phyloP scores from a whole-genome alignment of 2,113 vertebrate genomes.

The Oreochromis spilurus region DNA sequence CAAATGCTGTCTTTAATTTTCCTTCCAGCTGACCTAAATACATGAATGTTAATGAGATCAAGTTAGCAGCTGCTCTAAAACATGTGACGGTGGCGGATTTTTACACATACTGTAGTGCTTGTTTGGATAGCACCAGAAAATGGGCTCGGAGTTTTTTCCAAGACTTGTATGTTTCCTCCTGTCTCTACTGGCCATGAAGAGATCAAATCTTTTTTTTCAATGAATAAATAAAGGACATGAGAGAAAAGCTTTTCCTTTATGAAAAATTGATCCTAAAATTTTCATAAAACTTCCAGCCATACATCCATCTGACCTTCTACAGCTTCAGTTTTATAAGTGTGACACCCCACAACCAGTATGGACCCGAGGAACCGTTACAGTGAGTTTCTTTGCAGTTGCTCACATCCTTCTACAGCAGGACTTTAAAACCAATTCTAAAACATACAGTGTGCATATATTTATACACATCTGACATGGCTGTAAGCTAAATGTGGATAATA shows the following conservation, averaged over 20 bases:
- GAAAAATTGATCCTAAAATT: neutral
- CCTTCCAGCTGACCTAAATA: slow-evolving; percentile 10
- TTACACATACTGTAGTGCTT: neutral
- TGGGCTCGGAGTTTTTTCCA: neutral
- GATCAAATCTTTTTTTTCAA: neutral
- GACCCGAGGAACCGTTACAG: neutral
- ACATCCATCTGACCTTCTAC: neutral
- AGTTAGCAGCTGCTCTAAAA: slow-evolving; percentile 11
- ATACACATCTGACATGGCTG: neutral
- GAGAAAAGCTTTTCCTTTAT: neutral
- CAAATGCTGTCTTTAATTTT: neutral
- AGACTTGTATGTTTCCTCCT: neutral
- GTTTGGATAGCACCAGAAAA: neutral
- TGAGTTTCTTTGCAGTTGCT: neutral
- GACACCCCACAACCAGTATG: neutral
- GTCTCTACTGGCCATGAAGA: neutral
- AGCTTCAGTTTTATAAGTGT: neutral
- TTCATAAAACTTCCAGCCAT: neutral
- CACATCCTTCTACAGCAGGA: neutral
- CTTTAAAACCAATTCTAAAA: neutral
- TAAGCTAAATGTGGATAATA: neutral
- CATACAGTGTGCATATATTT: neutral
- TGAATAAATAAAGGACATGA: neutral
- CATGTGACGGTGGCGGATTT: neutral
- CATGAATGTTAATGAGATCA: slow-evolving; percentile 12